Evolutionary conservation across 1,140 invertebrate genomes (phyloP), one percentile per base, ranked within the genome.

Genomic region (Euglossa dilemma): DNA sequence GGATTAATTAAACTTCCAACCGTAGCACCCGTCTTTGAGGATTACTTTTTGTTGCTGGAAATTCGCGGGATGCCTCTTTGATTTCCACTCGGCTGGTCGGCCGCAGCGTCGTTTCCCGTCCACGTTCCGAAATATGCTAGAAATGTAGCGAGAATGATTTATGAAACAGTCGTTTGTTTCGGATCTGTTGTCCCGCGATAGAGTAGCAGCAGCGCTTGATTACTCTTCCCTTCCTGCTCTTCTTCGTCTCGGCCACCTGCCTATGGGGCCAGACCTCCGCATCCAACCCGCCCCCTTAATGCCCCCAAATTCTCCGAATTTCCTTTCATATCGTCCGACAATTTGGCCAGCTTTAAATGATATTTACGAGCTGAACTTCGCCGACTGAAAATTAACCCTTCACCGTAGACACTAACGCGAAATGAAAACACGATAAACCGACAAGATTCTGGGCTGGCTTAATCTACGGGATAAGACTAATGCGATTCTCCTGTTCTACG

Each of bases 131-230:
- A 76, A 82, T 82, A 82, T 76, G 54, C 52, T 69, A 76, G 61
- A 76, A 76, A 75, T 45, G 54, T 69, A 67, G 43, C 72, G 54
- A 28, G 72, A 69, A 82, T 84, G 74, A 84, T 84, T 84, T 84
- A 84, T 84, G 74, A 64, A 77, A 73, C 83, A 74, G 83, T 67
- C 70, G 78, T 80, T 84, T 81, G 83, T 84, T 84, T 81, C 56
- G 36, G 67, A 73, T 69, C 77, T 73, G 83, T 80, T 77, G 78
- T 80, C 77, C 81, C 74, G 78, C 59, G 47, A 79, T 83, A 25
- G 52, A 71, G 74, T 66, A 81, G 74, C 52, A 76, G 54, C 67
- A 54, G 77, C 67, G 56, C 75, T 84, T 84, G 83, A 80, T 84
- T 84, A 84, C 74, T 81, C 77, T 63, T 50, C 83, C 73, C 75